Evolutionary conservation across 2,888 invertebrate species (phyloP).

Genomic region (Cheilosia variabilis): DNA sequence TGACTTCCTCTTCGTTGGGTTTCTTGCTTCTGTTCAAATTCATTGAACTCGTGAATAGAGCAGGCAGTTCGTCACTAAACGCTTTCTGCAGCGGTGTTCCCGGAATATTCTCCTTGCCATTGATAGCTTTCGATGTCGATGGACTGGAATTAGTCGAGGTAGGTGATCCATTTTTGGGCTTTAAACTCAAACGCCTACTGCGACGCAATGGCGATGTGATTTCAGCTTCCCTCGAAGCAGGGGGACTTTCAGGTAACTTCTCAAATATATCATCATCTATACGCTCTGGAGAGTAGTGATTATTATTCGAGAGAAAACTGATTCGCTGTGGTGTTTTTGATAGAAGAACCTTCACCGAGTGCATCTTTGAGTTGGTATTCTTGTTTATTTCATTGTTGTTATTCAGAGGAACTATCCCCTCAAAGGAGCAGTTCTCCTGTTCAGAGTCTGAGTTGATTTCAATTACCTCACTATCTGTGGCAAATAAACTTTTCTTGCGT

Average conservation of each 20-base stretch:
- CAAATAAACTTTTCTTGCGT: constrained; percentile 87
- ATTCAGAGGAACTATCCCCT: constrained; percentile 78
- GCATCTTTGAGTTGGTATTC: constrained; percentile 57
- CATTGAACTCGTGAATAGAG: constrained; percentile 80
- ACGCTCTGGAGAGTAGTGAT: constrained; percentile 39
- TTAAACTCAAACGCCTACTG: constrained; percentile 38
- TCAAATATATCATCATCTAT: constrained; percentile 70
- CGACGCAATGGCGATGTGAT: constrained; percentile 32
- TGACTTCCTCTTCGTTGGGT: constrained; percentile 19
- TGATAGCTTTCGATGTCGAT: constrained; percentile 45
- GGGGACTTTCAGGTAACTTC: constrained; percentile 61
- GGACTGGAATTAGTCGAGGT: constrained; percentile 65
- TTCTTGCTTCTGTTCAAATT: constrained; percentile 77
- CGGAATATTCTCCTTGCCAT: constrained; percentile 15
- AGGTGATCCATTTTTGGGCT: constrained; percentile 38
- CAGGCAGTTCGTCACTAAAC: constrained; percentile 78
- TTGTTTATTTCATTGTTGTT: constrained; percentile 10
- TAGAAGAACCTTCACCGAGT: constrained; percentile 4
- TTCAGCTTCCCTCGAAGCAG: neutral
- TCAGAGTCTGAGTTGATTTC: constrained; percentile 69
- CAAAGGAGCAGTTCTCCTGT: constrained; percentile 76
- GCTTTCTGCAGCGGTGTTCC: constrained; percentile 29
- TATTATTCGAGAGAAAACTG: constrained; percentile 54
- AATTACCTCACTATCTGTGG: neutral
- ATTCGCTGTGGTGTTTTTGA: constrained; percentile 40